Base-by-base conservation (phyloP, 1,140 invertebrate species). In the Andrena cerasifolii region DNA sequence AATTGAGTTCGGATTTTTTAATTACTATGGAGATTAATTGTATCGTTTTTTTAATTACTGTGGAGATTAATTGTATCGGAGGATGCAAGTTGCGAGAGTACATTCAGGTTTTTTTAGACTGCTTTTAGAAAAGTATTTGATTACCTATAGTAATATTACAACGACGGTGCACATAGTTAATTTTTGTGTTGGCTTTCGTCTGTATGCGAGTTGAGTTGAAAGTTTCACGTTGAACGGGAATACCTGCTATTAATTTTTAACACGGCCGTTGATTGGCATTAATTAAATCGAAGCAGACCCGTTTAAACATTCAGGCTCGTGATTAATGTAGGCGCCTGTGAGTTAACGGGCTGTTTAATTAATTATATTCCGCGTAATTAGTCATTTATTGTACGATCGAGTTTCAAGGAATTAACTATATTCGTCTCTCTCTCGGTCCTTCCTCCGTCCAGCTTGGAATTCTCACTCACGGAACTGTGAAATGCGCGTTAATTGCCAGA, bases 401-500 rank as follows among this genome's bases (percentile, higher is more conserved):
- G n/a, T 12, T 33, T 49, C 18, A 10, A 24, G 0, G 26, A n/a
- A 56, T 56, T 31, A 43, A 6, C 26, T 14, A 24, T 33, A 62
- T 65, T 40, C 18, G 26, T 26, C 40, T 31, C 14, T 1, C 21
- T 18, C n/a, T 3, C 0, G 14, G 1, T 49, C 8, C 7, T 10
- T 51, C n/a, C 43, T 7, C 3, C 14, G 7, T 21, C 5, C 7
- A 12, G n/a, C 36, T 47, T 58, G 3, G 31, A 18, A 16, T 26
- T 14, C 4, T 2, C 74, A 10, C 26, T 28, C 10, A 28, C 33
- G 56, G 14, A 54, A 24, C 12, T 26, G 21, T 10, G 47, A 26
- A 26, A 16, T 43, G 26, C 14, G 26, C 47, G 66, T 70, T 80
- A 75, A 75, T 67, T 74, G 51, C 12, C 18, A 26, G 45, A 70